Base-by-base conservation (phyloP, 2,888 invertebrate genomes). In the Norana najaformis region DNA sequence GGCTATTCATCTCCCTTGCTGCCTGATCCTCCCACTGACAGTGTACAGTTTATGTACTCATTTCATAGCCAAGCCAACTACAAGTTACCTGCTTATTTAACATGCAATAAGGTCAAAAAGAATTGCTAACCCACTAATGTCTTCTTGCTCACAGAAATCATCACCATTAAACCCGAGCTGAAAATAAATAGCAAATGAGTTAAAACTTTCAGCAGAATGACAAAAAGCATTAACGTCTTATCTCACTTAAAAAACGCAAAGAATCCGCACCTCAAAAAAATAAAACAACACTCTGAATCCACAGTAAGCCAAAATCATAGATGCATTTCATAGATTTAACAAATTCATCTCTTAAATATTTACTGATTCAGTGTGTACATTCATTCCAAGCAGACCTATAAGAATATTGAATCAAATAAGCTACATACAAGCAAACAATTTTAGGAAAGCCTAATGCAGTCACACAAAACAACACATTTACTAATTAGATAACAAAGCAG, bases 51-150 rank as follows among this genome's bases (percentile, higher is more conserved):
- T 4, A n/a, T 69, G n/a, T 11, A n/a, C 69, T n/a, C n/a, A 69
- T 69, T n/a, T 69, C n/a, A 69, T 69, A 69, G n/a, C 69, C 6
- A n/a, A 69, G 8, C 11, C n/a, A 30, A 16, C n/a, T 8, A 69
- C 8, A 69, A n/a, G 69, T n/a, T 69, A n/a, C 69, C 69, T 3
- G 13, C 8, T 69, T 13, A 69, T n/a, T n/a, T n/a, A 69, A 69
- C 8, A 47, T 23, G 23, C 6, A 23, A 47, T 47, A 47, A 47
- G 47, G 23, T 23, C 23, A 23, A 69, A 20, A 36, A 35, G 85
- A 36, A 85, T 35, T 11, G 35, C 85, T 85, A 85, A 85, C 85
- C 85, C 35, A 85, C 36, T 85, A n/a, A 34, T 36, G 85, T 85
- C 85, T 16, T 85, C 85, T 23, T 85, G 85, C 16, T 85, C 85